Conservation (phyloP, 1,140 invertebrate species). For the Acyrthosiphon pisum region DNA sequence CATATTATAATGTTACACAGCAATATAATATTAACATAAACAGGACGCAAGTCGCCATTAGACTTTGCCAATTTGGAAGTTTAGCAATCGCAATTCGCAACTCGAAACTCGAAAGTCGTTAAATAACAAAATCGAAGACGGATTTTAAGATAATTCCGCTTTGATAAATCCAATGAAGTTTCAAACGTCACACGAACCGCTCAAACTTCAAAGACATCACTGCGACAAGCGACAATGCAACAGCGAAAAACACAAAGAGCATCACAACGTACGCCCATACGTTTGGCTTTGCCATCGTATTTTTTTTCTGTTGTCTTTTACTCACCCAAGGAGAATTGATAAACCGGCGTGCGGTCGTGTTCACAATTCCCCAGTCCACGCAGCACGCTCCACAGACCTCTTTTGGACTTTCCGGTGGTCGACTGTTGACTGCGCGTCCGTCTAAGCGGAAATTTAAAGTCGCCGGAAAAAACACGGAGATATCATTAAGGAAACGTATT, state of each 20-base stretch:
- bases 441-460: background rate
- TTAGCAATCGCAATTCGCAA: too few species aligned
- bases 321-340: slow-evolving; percentile 56
- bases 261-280: slow-evolving; percentile 15
- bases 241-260: slow-evolving; percentile 26
- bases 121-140: background rate
- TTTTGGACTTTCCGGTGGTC: background rate
- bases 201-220: slow-evolving; percentile 45
- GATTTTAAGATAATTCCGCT: background rate
- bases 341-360: background rate
- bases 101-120: background rate
- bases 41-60: background rate
- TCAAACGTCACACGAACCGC: background rate
- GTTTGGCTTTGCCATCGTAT: background rate
- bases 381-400: background rate
- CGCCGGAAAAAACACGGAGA: background rate
- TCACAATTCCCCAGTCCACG: background rate
- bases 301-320: slow-evolving; percentile 42
- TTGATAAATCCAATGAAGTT: slow-evolving; percentile 51
- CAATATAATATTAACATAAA: background rate
- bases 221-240: background rate
- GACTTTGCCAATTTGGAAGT: too few species aligned
- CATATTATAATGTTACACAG: background rate
- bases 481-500: background rate
- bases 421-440: background rate